Percentiles rank a stretch among this genome's conserved stretches.
phyloP scores from a whole-genome alignment of 2,113 vertebrate genomes.

The Sclerurus mexicanus region DNA sequence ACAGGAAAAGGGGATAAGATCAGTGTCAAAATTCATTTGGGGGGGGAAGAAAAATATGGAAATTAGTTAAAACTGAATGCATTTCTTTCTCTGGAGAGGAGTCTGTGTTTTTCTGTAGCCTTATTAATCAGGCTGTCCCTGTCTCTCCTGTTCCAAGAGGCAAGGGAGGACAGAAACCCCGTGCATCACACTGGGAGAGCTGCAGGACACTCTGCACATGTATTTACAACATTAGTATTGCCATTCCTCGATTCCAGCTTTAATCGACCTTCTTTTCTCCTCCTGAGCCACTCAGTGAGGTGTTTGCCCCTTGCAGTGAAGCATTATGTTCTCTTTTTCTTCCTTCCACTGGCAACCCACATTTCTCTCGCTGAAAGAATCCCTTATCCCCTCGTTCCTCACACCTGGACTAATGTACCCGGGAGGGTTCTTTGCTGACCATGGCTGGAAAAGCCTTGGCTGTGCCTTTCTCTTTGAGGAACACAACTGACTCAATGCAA shows the following conservation, averaged over 20 bases:
- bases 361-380: background rate
- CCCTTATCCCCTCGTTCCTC: background rate
- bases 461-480: background rate
- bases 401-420: accelerated
- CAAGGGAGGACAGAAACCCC: background rate
- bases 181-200: background rate
- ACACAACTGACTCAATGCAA: accelerated
- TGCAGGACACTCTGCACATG: background rate
- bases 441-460: background rate
- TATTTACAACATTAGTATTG: background rate
- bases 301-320: background rate
- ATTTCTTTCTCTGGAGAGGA: conserved; percentile 3
- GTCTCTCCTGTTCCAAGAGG: background rate
- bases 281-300: background rate
- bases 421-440: background rate
- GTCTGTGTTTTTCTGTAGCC: conserved; percentile 5
- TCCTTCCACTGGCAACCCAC: background rate
- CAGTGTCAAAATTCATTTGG: background rate
- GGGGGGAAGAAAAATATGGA: background rate
- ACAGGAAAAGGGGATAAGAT: background rate
- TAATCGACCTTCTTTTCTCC: conserved; percentile 16
- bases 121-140: background rate
- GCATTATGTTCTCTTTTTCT: background rate
- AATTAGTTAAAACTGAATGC: background rate
- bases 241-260: conserved; percentile 9